phyloP scores from a whole-genome alignment of 2,888 invertebrate genomes.

The Ophioninae sp. region DNA sequence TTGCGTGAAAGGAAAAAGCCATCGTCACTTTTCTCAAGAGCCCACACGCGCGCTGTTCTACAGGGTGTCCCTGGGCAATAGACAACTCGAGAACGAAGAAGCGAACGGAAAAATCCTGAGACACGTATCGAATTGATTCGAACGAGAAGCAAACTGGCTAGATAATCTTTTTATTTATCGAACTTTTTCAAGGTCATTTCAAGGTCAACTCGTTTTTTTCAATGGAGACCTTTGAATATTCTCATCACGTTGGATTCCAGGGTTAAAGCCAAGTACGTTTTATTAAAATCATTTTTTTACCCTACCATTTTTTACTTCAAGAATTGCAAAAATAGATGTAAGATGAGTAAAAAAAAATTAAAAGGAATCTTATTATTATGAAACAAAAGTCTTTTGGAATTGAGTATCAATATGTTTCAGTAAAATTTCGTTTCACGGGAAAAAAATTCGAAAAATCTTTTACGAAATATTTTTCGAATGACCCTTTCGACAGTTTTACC shows the following conservation, averaged over 20 bases:
- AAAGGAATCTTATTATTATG: neutral
- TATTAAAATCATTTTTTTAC: neutral
- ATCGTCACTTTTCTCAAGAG: constrained; percentile 4
- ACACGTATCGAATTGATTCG: neutral
- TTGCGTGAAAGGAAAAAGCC: constrained; percentile 27
- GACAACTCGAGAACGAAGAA: neutral
- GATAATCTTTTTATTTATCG: neutral
- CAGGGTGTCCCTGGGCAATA: neutral
- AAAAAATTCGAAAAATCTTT: neutral
- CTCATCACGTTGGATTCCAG: neutral
- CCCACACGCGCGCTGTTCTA: neutral
- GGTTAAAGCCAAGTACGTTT: neutral
- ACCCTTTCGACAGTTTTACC: neutral
- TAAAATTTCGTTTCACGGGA: neutral
- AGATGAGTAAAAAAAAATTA: neutral
- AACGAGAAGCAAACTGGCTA: neutral
- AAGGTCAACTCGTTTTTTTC: neutral
- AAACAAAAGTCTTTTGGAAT: neutral
- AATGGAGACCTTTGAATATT: neutral
- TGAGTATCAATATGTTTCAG: no score
- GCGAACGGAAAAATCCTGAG: neutral
- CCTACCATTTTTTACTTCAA: no score
- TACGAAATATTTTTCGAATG: neutral
- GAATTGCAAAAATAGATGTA: no score
- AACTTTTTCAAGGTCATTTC: neutral